Evolutionary conservation across 2,797 vertebrate genomes (phyloP).

Genomic region (Pagetopsis macropterus): DNA sequence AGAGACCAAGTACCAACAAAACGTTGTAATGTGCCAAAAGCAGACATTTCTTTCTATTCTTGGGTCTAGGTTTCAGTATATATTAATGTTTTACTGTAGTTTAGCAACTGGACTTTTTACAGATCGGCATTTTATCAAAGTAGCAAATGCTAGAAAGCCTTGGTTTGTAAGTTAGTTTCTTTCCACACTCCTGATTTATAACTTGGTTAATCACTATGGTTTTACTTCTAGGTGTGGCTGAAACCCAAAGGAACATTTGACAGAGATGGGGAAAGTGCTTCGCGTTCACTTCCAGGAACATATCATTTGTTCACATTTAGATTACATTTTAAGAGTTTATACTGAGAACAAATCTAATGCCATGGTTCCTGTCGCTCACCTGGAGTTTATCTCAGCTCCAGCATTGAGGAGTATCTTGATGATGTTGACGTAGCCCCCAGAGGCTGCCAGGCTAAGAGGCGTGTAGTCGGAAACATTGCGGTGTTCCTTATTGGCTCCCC

Average conservation of each 20-base stretch:
- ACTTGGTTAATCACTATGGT: neutral
- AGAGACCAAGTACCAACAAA: neutral
- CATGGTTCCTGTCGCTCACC: slow-evolving; percentile 76
- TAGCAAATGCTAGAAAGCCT: neutral
- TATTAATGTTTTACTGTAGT: neutral
- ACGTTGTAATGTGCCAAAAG: neutral
- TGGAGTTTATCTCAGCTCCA: slow-evolving; percentile 99
- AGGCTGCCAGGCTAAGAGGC: slow-evolving; percentile 96
- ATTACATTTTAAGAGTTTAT: neutral
- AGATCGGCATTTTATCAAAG: neutral
- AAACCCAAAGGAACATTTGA: slow-evolving; percentile 19
- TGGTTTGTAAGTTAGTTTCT: neutral
- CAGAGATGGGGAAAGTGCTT: neutral
- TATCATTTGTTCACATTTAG: neutral
- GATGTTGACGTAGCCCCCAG: slow-evolving; percentile 98
- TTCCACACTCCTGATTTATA: neutral
- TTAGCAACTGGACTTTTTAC: neutral
- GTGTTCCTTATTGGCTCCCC: slow-evolving; percentile 98
- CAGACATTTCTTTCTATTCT: neutral
- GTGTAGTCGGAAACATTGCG: slow-evolving; percentile 99
- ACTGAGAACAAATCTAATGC: no score
- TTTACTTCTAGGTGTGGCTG: neutral
- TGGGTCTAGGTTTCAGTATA: neutral
- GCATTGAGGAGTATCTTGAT: slow-evolving; percentile 99
- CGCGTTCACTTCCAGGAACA: slow-evolving; percentile 4